Evolutionary conservation across 2,113 vertebrate species (phyloP).

Genomic region (Sminthopsis crassicaudata): DNA sequence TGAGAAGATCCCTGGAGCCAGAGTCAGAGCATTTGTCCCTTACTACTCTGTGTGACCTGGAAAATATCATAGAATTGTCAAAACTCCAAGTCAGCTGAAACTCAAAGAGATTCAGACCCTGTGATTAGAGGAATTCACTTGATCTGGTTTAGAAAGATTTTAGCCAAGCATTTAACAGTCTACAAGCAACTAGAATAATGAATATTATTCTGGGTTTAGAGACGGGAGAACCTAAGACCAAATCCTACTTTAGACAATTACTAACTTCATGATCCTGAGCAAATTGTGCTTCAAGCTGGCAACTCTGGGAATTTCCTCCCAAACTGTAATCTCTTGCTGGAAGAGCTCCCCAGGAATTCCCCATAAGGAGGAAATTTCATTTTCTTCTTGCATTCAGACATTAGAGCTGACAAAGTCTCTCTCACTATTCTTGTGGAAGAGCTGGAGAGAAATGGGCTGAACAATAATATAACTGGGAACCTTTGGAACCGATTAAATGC

Average conservation of each 20-base stretch:
- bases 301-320: not conserved
- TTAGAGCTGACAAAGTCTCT: not conserved
- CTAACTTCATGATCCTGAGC: not conserved
- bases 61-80: not conserved
- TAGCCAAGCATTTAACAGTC: not conserved
- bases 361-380: not conserved
- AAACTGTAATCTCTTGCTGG: not conserved
- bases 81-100: too few species aligned
- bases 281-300: not conserved
- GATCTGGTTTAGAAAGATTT: not conserved
- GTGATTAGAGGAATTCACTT: not conserved
- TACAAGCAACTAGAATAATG: not conserved
- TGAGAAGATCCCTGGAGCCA: not conserved
- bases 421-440: not conserved
- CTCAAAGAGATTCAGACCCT: not conserved
- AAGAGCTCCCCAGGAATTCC: not conserved
- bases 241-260: not conserved
- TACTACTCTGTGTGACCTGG: not conserved
- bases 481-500: not conserved
- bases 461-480: not conserved
- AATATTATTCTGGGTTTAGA: not conserved
- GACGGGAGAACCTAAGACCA: not conserved
- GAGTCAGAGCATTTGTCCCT: not conserved
- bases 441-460: not conserved
- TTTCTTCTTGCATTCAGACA: not conserved